Evolutionary conservation across 2,113 vertebrate genomes (phyloP).

Genomic region (Pyrgilauda ruficollis): DNA sequence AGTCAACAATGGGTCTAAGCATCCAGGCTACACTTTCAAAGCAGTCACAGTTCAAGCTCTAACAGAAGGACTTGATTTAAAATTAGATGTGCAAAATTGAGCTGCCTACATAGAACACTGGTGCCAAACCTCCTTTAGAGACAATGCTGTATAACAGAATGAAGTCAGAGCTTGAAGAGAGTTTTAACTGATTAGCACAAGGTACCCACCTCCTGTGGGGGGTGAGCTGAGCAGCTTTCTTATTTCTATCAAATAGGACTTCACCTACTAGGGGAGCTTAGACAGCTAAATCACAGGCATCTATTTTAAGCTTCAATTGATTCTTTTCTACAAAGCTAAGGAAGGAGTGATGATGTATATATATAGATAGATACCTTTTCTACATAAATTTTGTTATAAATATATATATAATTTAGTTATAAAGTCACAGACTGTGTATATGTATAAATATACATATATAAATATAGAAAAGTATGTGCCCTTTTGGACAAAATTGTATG

Average conservation of each 20-base stretch:
- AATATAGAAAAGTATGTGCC: background rate
- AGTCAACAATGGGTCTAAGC: background rate
- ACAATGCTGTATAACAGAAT: background rate
- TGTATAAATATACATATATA: rapidly evolving
- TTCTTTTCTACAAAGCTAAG: background rate
- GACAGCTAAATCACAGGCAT: background rate
- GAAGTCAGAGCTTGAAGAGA: background rate
- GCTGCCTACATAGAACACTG: background rate
- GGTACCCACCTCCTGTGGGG: no score
- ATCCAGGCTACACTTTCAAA: background rate
- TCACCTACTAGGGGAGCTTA: background rate
- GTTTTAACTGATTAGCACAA: background rate
- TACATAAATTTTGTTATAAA: background rate
- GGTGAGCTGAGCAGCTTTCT: background rate
- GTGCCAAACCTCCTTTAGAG: background rate
- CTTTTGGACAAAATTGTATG: background rate
- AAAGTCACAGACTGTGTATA: background rate
- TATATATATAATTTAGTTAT: background rate
- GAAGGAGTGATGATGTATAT: background rate
- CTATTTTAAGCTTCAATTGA: background rate
- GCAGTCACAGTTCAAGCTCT: background rate
- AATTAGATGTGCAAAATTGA: background rate
- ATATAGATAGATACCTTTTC: background rate
- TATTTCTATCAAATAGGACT: background rate
- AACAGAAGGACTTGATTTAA: background rate